Evolutionary conservation across 2,888 invertebrate genomes (phyloP), one percentile per base, ranked within the genome.

Genomic region (Piscicola geometra): DNA sequence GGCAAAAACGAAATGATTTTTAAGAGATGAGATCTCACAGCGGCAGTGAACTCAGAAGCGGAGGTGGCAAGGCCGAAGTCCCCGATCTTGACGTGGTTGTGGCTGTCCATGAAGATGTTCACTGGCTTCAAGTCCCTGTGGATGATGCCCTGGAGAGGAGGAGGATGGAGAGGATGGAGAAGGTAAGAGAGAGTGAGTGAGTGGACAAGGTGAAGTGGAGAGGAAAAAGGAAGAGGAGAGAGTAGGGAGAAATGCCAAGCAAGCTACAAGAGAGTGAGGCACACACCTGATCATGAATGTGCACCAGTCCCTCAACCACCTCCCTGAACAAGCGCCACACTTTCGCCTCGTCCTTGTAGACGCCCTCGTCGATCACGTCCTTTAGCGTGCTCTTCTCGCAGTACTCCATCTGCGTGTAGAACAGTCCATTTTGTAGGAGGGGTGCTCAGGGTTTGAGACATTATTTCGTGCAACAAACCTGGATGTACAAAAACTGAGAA

Each of bases 321-420:
- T 98, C 98, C 21, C 96, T 88, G 83, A 99, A 96, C 15, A 98
- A 86, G 60, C 94, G 89, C 95, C 95, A 96, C 32, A 93, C 89
- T 60, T 94, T 88, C 81, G 91, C 90, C 41, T 89, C 88, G 81
- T 96, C 92, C 81, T 90, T 86, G 83, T 89, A 90, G 78, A 97
- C 21, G 95, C 90, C 90, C 77, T 89, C 89, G 86, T 96, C 96
- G 78, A 97, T 97, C 1, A 94, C 93, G 78, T 83, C 82, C 50
- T 85, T 79, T 41, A 95, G 86, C 0, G 98, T 99, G 81, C 92
- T 93, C 83, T 94, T 96, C 84, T 97, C 97, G 85, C 99, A 99
- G 85, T 94, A 97, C 86, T 99, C 98, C 99, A 99, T 99, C 88
- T 98, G 83, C 66, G 83, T 56, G 28, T 21, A 73, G 18, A 74